phyloP scores from a whole-genome alignment of 2,113 vertebrate genomes.

The Cepphus grylle region DNA sequence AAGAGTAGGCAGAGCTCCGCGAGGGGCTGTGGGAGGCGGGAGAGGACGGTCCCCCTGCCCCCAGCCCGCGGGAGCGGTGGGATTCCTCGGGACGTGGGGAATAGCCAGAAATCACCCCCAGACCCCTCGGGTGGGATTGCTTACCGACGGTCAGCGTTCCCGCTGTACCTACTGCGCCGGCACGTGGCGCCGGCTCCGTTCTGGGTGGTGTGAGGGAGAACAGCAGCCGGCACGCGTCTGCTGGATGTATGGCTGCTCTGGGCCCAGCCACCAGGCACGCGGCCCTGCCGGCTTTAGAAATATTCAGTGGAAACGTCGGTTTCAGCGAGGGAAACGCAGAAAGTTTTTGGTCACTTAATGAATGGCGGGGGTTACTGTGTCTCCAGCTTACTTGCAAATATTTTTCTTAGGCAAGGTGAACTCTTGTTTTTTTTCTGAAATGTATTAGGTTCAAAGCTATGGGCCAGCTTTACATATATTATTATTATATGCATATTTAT shows the following conservation, averaged over 20 bases:
- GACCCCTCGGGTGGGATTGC: accelerated
- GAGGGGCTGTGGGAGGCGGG: background rate
- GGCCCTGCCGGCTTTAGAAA: accelerated
- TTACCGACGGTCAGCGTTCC: accelerated
- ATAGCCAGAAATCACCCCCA: background rate
- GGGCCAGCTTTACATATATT: background rate
- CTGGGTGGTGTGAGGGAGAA: background rate
- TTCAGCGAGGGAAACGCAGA: background rate
- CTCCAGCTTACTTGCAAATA: background rate
- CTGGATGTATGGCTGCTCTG: accelerated
- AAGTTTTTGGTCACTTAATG: background rate
- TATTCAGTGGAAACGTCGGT: background rate
- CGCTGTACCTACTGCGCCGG: accelerated
- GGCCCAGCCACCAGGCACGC: background rate
- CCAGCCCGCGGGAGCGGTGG: accelerated
- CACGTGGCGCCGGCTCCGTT: background rate
- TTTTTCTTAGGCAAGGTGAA: background rate
- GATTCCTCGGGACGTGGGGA: accelerated
- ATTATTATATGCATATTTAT: no score
- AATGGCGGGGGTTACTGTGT: background rate
- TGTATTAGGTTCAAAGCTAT: background rate
- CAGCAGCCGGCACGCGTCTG: accelerated
- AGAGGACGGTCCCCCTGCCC: no score
- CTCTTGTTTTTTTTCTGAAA: background rate
- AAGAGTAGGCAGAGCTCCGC: background rate